These are phyloP conservation scores for Periophthalmus modestus DNA, from an alignment of 2,113 vertebrate species.

Conservation along the genomic window DNA sequence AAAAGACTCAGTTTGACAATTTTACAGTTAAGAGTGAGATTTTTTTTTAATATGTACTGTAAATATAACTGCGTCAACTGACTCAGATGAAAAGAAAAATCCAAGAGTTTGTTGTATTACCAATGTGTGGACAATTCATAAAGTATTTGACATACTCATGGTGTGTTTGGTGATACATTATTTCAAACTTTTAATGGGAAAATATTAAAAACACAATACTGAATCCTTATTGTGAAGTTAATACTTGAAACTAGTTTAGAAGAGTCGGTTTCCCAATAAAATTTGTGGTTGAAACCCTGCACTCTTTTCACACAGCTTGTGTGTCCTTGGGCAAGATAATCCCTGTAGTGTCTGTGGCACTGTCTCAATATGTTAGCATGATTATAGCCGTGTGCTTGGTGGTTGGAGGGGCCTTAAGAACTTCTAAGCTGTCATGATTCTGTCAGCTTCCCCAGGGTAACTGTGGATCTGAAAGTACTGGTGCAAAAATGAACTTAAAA, in stretches of 20 bases:
- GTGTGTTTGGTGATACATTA: background rate
- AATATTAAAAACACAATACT: too few relatives aligned
- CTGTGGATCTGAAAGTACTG: background rate
- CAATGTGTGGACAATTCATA: background rate
- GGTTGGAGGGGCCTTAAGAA: background rate
- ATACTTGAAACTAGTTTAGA: background rate
- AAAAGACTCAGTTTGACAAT: background rate
- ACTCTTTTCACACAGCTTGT: background rate
- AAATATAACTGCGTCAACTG: too few relatives aligned
- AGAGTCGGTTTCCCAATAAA: too few relatives aligned
- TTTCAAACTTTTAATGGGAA: background rate
- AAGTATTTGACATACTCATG: background rate
- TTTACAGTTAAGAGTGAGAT: background rate
- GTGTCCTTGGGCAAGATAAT: background rate
- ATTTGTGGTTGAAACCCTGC: background rate
- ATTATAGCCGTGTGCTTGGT: background rate
- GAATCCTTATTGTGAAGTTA: background rate
- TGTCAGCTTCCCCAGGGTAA: background rate
- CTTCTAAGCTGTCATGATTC: background rate
- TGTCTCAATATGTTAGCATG: background rate
- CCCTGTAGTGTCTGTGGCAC: background rate
- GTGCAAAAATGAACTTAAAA: background rate
- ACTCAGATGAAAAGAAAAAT: too few relatives aligned
- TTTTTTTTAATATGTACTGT: too few relatives aligned
- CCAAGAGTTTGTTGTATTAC: background rate